Evolutionary conservation across 2,797 vertebrate species (phyloP), one percentile per base, ranked within the genome.

Genomic region (Aythya fuligula): DNA sequence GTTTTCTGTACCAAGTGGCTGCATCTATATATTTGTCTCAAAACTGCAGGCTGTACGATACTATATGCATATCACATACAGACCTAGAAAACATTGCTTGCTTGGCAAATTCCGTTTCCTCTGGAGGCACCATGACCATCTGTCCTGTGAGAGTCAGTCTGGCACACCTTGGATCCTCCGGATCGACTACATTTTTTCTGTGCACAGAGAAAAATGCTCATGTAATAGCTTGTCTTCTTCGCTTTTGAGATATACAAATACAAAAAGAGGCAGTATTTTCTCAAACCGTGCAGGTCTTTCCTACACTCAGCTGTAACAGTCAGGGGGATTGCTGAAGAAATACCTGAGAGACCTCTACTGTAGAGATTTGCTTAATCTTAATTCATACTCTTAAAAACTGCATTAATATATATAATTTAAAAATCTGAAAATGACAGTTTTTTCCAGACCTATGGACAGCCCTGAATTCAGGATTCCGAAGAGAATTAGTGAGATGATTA

Each of bases 41-140:
- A 79, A 78, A 65, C 45, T 4, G 2, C 10, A 28, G n/a, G 54
- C 56, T 94, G 69, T 49, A 78, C 34, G 82, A 43, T 58, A 25
- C 47, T 82, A 18, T 0, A 1, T 66, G 58, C 51, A 56, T 81
- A 22, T 66, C 94, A 85, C 43, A 56, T 82, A 97, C 97, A 86
- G 79, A 99, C 99, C 99, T 99, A 88, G 99, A 99, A 97, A 99
- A 99, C 98, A 99, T 95, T n/a, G 99, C 98, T 95, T 99, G 98
- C 95, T 98, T 99, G 93, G 98, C 99, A 97, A 99, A 99, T 61
- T 98, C 98, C 12, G 98, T 92, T 98, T 99, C 99, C 94, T 98
- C 98, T 0, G 97, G 97, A 65, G 95, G 95, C 72, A 99, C 98
- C 1, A 93, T 95, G 71, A 98, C 97, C 99, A 99, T 98, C 97